phyloP scores from a whole-genome alignment of 1,140 invertebrate genomes.

The Drosophila guanche region DNA sequence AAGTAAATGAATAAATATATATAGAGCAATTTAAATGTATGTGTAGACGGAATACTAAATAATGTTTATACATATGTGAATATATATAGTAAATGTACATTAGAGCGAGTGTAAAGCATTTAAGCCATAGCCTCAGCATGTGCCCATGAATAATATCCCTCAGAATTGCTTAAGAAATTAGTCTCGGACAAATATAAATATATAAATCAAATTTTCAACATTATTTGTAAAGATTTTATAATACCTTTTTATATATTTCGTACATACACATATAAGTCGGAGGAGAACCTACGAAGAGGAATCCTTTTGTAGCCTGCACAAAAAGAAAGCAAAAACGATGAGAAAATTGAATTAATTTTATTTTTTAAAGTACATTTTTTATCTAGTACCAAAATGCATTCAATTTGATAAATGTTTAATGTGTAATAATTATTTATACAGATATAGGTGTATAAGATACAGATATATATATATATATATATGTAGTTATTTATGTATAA shows the following conservation, averaged over 20 bases:
- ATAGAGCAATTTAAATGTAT: conserved; percentile 64
- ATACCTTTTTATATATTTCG: conserved; percentile 60
- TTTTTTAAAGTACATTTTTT: conserved; percentile 63
- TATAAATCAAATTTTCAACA: conserved; percentile 41
- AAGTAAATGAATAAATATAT: conserved; percentile 16
- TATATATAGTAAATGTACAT: conserved; percentile 53
- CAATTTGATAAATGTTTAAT: conserved; percentile 70
- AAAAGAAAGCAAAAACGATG: conserved; percentile 12
- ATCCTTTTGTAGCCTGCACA: conserved; percentile 43
- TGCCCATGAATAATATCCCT: conserved; percentile 24
- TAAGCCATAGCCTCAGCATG: conserved; percentile 41
- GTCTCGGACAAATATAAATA: conserved; percentile 15
- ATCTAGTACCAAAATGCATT: conserved; percentile 73
- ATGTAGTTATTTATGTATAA: conserved; percentile 8
- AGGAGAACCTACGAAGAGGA: neutral
- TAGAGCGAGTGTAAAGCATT: conserved; percentile 57
- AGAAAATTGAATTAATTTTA: conserved; percentile 49
- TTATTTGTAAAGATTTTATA: conserved; percentile 71
- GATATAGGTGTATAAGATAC: conserved; percentile 26
- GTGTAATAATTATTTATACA: conserved; percentile 41
- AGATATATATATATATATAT: conserved; percentile 33
- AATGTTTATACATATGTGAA: conserved; percentile 44
- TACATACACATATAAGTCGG: conserved; percentile 24
- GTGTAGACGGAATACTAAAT: conserved; percentile 42
- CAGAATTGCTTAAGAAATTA: neutral